Evolutionary conservation across 2,113 vertebrate species (phyloP).

Genomic region (Hydrochoerus hydrochaeris): DNA sequence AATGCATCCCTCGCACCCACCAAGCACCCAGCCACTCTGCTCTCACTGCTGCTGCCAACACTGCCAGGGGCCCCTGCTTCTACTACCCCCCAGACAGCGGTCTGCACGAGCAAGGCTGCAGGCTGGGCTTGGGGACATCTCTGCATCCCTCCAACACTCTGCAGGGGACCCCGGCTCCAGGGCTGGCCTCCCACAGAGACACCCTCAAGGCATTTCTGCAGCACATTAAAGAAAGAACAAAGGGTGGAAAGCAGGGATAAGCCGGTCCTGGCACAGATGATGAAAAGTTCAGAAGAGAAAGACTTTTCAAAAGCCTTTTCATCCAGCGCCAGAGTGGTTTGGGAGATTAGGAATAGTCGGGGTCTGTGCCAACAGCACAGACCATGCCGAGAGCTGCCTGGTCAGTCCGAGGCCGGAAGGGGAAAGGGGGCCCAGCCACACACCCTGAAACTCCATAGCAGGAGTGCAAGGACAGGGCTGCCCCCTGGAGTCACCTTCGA

Average conservation of each 20-base stretch:
- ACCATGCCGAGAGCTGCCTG: fast-evolving
- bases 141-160: fast-evolving
- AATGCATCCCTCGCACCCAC: neutral
- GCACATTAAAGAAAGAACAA: neutral
- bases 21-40: fast-evolving
- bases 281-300: neutral
- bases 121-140: fast-evolving
- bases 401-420: neutral
- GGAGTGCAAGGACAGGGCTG: fast-evolving
- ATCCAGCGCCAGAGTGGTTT: fast-evolving
- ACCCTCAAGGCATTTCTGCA: neutral
- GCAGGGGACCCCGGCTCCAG: neutral
- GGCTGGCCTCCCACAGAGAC: neutral
- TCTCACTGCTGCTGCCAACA: neutral
- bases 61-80: neutral
- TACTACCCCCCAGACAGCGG: fast-evolving
- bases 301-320: neutral
- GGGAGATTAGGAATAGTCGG: neutral
- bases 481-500: fast-evolving
- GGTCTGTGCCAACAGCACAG: neutral
- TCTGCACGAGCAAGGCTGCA: fast-evolving
- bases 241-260: neutral
- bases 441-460: fast-evolving
- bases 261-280: neutral
- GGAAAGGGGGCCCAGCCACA: fast-evolving